Evolutionary conservation across 2,113 vertebrate genomes (phyloP).

Genomic region (rabbit (Oryctolagus cuniculus)): DNA sequence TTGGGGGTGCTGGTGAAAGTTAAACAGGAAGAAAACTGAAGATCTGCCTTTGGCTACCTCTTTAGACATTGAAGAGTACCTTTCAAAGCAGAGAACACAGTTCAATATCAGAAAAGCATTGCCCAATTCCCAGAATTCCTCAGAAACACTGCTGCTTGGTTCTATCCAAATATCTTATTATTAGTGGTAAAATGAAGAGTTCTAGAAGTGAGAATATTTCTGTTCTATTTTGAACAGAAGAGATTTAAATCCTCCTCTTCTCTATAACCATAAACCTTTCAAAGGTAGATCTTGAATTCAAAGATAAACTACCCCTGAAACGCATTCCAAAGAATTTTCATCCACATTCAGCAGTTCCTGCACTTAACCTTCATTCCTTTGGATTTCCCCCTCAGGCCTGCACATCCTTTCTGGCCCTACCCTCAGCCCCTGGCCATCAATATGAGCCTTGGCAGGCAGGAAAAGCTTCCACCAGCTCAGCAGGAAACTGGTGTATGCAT

Average conservation of each 20-base stretch:
- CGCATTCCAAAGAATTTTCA: conserved; percentile 40
- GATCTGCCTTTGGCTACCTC: background rate
- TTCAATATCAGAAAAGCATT: background rate
- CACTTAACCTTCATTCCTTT: conserved; percentile 56
- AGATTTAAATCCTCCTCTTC: background rate
- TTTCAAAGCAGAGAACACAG: conserved; percentile 18
- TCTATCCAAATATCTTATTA: conserved; percentile 25
- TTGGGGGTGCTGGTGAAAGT: background rate
- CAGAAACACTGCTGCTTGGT: background rate
- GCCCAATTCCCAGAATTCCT: conserved; percentile 8
- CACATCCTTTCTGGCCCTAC: conserved; percentile 74
- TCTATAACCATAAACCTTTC: conserved; percentile 59
- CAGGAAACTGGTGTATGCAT: conserved; percentile 81
- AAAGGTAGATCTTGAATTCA: conserved; percentile 12
- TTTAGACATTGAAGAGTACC: background rate
- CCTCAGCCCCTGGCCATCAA: conserved; percentile 62
- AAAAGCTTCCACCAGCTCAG: conserved; percentile 74
- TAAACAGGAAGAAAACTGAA: background rate
- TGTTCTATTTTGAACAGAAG: conserved; percentile 33
- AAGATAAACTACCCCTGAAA: conserved; percentile 49
- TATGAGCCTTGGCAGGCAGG: conserved; percentile 78
- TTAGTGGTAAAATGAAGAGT: conserved; percentile 53
- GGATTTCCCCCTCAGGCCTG: conserved; percentile 73
- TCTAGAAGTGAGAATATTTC: background rate
- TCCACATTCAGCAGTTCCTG: conserved; percentile 69